These are phyloP conservation scores for Germaria angustata DNA, from an alignment of 2,888 invertebrate species.

Conservation along the genomic window DNA sequence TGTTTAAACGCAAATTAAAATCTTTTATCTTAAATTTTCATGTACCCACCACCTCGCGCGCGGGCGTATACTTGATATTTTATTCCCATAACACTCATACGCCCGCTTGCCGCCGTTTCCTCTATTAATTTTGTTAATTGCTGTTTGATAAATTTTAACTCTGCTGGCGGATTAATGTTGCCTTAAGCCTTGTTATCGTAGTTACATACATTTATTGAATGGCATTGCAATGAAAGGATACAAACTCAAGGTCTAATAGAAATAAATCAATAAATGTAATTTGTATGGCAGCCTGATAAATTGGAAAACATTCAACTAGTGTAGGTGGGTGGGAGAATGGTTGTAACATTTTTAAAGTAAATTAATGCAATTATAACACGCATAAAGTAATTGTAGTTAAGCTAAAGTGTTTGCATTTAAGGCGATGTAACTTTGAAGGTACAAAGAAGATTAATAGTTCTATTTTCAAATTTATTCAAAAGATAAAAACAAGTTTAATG, in stretches of 20 bases:
- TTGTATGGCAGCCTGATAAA: neutral
- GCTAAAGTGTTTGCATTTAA: too few species aligned
- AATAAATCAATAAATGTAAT: neutral
- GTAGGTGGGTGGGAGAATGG: too few species aligned
- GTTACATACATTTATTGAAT: neutral
- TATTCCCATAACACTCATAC: neutral
- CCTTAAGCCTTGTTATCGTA: neutral
- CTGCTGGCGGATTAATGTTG: neutral
- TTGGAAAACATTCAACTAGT: neutral
- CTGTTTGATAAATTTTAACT: neutral
- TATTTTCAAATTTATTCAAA: too few species aligned
- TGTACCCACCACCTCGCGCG: neutral
- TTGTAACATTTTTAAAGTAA: too few species aligned
- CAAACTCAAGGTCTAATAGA: neutral
- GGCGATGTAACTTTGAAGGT: too few species aligned
- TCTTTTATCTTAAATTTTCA: neutral
- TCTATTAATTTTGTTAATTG: conserved; percentile 20
- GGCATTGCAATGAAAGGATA: neutral
- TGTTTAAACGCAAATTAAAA: neutral
- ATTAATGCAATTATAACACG: too few species aligned
- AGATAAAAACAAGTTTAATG: too few species aligned
- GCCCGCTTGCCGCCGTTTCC: neutral
- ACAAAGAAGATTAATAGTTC: too few species aligned
- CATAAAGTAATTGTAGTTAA: too few species aligned
- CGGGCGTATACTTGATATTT: neutral